These are phyloP conservation scores for Lepidocolaptes lacrymiger DNA, from an alignment of 2,797 vertebrate species.

Conservation along the genomic window DNA sequence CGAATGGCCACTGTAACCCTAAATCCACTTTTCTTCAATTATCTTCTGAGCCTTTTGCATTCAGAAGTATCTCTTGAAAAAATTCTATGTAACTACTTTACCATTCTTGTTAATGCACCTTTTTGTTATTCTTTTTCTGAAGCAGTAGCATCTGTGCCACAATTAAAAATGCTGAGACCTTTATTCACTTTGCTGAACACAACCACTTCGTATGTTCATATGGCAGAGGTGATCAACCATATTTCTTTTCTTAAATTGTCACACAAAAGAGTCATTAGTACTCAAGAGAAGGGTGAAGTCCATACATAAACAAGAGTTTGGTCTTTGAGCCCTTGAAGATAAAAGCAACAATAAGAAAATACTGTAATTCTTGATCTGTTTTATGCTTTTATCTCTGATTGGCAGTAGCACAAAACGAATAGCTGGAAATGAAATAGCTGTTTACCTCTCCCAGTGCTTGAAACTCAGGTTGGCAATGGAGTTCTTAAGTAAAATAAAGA, in stretches of 20 bases:
- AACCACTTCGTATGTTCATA: neutral
- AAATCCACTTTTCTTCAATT: neutral
- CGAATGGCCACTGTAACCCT: neutral
- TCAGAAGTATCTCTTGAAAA: neutral
- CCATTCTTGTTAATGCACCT: fast-evolving
- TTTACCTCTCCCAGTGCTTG: neutral
- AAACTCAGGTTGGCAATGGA: neutral
- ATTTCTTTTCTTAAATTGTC: neutral
- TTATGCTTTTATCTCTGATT: neutral
- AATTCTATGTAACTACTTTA: neutral
- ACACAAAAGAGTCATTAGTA: neutral
- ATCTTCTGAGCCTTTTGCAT: neutral
- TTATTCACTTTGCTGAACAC: neutral
- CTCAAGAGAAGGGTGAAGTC: neutral
- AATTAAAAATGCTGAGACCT: neutral
- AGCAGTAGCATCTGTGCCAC: neutral
- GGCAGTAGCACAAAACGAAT: neutral
- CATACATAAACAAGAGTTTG: neutral
- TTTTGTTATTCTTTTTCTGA: neutral
- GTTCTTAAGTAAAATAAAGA: neutral
- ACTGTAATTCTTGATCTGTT: neutral
- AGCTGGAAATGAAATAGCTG: neutral
- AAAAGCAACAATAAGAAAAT: neutral
- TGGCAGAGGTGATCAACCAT: neutral
- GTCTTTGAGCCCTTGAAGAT: neutral